Conservation (phyloP, 2,888 invertebrate species). For the Cinara cedri region DNA sequence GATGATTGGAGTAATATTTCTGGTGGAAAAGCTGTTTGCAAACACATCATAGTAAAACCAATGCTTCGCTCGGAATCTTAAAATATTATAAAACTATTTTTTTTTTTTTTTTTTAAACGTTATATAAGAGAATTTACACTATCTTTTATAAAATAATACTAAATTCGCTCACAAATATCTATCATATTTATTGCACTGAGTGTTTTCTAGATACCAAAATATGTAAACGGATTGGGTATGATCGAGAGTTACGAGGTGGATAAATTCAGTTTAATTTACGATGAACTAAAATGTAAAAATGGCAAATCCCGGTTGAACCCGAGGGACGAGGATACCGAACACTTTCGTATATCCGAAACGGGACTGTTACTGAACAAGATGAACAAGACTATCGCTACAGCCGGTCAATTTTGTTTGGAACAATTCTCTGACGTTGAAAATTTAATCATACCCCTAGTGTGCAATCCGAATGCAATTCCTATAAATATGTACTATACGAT, state of each 20-base stretch:
- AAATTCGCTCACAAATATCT: no score
- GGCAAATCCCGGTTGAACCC: neutral
- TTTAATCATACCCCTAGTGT: conserved; percentile 42
- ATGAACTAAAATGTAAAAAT: neutral
- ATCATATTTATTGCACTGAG: no score
- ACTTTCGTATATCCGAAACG: neutral
- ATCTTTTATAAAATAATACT: no score
- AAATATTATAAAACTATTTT: no score
- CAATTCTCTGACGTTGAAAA: neutral
- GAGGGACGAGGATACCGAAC: neutral
- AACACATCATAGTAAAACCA: no score
- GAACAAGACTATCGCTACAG: neutral
- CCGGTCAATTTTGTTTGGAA: conserved; percentile 42
- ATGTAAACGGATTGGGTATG: neutral
- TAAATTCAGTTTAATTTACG: neutral
- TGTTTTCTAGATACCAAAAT: neutral
- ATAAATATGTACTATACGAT: conserved; percentile 58
- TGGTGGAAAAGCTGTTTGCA: no score
- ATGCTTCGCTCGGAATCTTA: no score
- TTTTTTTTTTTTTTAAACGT: no score
- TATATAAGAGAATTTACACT: no score
- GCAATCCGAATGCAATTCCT: neutral
- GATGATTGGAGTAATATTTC: no score
- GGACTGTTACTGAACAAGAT: conserved; percentile 1
- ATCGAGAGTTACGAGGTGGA: neutral